Evolutionary conservation across 2,797 vertebrate genomes (phyloP).

Genomic region (Decapterus maruadsi): DNA sequence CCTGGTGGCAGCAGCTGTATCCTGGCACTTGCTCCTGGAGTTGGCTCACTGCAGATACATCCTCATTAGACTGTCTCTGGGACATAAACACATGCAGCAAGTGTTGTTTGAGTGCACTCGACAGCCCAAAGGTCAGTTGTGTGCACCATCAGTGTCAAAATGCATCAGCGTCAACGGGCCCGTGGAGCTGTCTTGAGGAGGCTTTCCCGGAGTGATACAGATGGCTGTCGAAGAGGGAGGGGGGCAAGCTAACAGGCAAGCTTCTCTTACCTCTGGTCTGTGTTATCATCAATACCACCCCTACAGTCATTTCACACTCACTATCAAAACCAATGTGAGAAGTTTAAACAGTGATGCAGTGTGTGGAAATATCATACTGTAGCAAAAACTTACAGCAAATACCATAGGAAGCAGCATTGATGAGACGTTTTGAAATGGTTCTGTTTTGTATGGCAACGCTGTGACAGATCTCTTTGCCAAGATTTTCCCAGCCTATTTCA

Average conservation of each 20-base stretch:
- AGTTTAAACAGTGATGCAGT: background rate
- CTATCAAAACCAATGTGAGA: conserved; percentile 23
- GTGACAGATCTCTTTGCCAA: conserved; percentile 25
- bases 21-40: conserved; percentile 78
- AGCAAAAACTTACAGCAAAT: conserved; percentile 2
- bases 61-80: conserved; percentile 87
- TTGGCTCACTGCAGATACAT: conserved; percentile 81
- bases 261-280: conserved; percentile 51
- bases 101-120: conserved; percentile 82
- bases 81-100: conserved; percentile 86
- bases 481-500: conserved; percentile 35
- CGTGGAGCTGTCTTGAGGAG: conserved; percentile 58
- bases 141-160: conserved; percentile 81
- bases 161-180: conserved; percentile 79
- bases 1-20: conserved; percentile 87
- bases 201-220: conserved; percentile 70
- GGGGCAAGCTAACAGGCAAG: conserved; percentile 19
- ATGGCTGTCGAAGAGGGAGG: conserved; percentile 48
- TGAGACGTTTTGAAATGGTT: conserved; percentile 10
- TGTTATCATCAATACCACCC: conserved; percentile 45
- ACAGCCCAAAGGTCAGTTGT: conserved; percentile 78
- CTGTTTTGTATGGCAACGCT: background rate
- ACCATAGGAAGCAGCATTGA: conserved; percentile 2
- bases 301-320: conserved; percentile 40
- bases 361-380: background rate